Evolutionary conservation across 2,888 invertebrate genomes (phyloP), one percentile per base, ranked within the genome.

Genomic region (Thymelicus sylvestris): DNA sequence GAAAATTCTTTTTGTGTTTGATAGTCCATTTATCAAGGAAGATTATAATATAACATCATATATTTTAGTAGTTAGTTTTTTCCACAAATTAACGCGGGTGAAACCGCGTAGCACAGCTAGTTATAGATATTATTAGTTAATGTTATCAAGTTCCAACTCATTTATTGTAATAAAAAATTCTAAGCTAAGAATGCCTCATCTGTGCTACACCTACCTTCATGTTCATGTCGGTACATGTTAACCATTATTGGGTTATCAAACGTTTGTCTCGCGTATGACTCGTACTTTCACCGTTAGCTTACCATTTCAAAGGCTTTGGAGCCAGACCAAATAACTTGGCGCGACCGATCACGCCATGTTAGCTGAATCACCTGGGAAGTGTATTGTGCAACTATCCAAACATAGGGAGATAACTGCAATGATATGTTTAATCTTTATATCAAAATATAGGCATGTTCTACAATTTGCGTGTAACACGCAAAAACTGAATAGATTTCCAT

Each of bases 231-330:
- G 39, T 7, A 52, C 52, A 62, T 62, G 67, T 61, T 55, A 24
- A 50, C 50, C 59, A 65, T 15, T 65, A 60, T n/a, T 44, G 59
- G 64, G 41, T 41, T 61, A 71, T 66, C 24, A 66, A 66, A 50
- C 60, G 60, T 60, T 66, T 60, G 65, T 64, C 69, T 64, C 69
- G 69, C n/a, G 57, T 63, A 10, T 59, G 64, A 64, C 39, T 64
- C 68, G 57, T 24, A 69, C 69, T 69, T 69, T 69, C 69, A 69
- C 64, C 69, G 69, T 69, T 69, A 64, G 63, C 63, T 57, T 63
- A 63, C 63, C 47, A 63, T 68, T 63, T 47, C 47, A 39, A 64
- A 64, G 57, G 48, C 48, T 69, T 63, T 69, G 63, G 63, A 48
- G 57, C 47, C 68, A 55, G 39, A 69, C 63, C 63, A 48, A 57